Evolutionary conservation across 2,888 invertebrate genomes (phyloP).

Genomic region (Chloroclystis v-ata): DNA sequence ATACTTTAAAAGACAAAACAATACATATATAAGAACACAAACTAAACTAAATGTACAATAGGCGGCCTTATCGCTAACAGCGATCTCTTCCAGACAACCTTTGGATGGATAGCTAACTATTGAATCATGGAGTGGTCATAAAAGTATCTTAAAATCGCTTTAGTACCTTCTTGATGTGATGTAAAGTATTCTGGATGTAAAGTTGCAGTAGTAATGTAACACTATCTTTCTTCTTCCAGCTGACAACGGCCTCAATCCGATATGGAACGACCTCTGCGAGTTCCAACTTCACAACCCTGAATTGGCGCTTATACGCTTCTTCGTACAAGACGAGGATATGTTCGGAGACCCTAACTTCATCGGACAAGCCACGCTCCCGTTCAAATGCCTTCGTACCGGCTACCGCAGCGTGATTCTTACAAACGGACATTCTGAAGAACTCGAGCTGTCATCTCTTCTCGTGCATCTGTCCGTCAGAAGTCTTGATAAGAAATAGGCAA

Average conservation of each 20-base stretch:
- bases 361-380: constrained; percentile 95
- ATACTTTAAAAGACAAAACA: no score
- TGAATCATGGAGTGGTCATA: no score
- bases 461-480: constrained; percentile 77
- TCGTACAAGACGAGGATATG: constrained; percentile 96
- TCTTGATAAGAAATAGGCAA: not conserved
- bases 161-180: no score
- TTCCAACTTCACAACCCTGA: constrained; percentile 90
- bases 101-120: no score
- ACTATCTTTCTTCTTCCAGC: no score
- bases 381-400: constrained; percentile 88
- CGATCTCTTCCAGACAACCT: no score
- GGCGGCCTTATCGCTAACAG: no score
- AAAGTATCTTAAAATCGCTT: no score
- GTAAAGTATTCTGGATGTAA: no score
- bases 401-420: constrained; percentile 93
- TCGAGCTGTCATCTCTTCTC: constrained; percentile 93
- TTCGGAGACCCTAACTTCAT: constrained; percentile 98
- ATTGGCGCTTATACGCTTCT: constrained; percentile 90
- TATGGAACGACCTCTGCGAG: constrained; percentile 93
- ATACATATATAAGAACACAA: no score
- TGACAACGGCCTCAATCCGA: constrained; percentile 96
- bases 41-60: no score
- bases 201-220: no score
- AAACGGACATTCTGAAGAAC: constrained; percentile 94